These are phyloP conservation scores for Esperia sulphurella DNA, from an alignment of 2,888 invertebrate species.

Conservation along the genomic window DNA sequence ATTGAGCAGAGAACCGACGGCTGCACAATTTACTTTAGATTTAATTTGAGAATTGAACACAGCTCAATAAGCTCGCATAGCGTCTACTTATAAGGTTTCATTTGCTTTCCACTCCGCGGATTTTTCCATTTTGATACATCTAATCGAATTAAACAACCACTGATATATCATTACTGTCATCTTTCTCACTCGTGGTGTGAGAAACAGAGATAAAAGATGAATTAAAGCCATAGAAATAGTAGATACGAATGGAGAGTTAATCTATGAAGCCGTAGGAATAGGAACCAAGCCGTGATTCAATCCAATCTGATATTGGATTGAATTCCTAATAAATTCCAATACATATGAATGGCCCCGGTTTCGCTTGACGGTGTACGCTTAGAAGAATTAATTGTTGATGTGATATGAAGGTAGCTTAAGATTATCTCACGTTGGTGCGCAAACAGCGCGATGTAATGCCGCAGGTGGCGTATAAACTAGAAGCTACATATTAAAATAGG, in stretches of 20 bases:
- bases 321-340: background rate
- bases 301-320: background rate
- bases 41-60: too few relatives aligned
- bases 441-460: too few relatives aligned
- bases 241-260: background rate
- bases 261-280: background rate
- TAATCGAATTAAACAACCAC: conserved; percentile 4
- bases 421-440: too few relatives aligned
- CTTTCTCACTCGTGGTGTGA: background rate
- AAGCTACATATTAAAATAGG: too few relatives aligned
- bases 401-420: too few relatives aligned
- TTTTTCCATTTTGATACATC: conserved; percentile 2
- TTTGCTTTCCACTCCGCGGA: background rate
- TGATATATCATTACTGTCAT: background rate
- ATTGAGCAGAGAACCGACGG: too few relatives aligned
- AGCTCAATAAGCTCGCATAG: too few relatives aligned
- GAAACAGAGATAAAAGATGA: background rate
- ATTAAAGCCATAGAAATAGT: background rate
- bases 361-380: background rate
- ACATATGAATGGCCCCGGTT: background rate
- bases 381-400: too few relatives aligned
- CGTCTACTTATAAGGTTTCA: background rate
- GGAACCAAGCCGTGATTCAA: background rate
- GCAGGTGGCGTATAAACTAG: too few relatives aligned
- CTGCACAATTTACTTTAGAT: too few relatives aligned